Percentiles rank a stretch among this genome's conserved stretches.
Evolutionary conservation across 1,140 invertebrate species (phyloP).

Genomic region (Drosophila repletoides): DNA sequence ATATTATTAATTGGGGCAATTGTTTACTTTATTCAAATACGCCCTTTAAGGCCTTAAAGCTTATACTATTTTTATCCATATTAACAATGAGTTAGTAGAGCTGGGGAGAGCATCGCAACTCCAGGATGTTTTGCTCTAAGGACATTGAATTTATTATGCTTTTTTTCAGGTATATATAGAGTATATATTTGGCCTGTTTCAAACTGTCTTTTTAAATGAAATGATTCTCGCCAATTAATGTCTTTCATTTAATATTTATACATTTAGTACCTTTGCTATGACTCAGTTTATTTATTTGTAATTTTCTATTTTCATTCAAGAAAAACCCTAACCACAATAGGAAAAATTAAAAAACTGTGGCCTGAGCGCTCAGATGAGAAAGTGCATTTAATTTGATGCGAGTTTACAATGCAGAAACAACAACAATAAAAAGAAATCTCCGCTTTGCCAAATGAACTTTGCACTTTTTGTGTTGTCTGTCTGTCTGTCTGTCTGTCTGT

Average conservation of each 20-base stretch:
- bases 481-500: slow-evolving; percentile 11
- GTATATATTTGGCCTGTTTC: too few relatives aligned
- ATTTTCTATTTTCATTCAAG: background rate
- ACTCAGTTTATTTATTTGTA: slow-evolving; percentile 1
- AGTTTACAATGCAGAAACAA: background rate
- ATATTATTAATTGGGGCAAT: too few relatives aligned
- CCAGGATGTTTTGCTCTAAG: too few relatives aligned
- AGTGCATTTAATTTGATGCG: slow-evolving; percentile 56
- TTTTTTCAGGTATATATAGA: too few relatives aligned
- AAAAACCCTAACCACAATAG: too few relatives aligned
- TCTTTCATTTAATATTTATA: background rate
- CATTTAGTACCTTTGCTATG: too few relatives aligned
- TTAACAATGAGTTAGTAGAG: too few relatives aligned
- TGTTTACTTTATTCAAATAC: too few relatives aligned
- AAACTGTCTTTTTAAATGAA: too few relatives aligned
- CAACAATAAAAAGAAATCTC: slow-evolving; percentile 41
- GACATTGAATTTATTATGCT: background rate
- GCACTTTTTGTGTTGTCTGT: slow-evolving; percentile 13
- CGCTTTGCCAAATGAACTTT: slow-evolving; percentile 47
- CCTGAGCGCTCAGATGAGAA: slow-evolving; percentile 24
- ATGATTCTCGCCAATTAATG: background rate
- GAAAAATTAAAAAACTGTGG: slow-evolving; percentile 54
- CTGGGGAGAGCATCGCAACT: too few relatives aligned
- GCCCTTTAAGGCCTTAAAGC: too few relatives aligned
- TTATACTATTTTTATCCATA: too few relatives aligned